These are phyloP conservation scores for Argyra leucocephala DNA, from an alignment of 2,888 invertebrate genomes.

Conservation along the genomic window DNA sequence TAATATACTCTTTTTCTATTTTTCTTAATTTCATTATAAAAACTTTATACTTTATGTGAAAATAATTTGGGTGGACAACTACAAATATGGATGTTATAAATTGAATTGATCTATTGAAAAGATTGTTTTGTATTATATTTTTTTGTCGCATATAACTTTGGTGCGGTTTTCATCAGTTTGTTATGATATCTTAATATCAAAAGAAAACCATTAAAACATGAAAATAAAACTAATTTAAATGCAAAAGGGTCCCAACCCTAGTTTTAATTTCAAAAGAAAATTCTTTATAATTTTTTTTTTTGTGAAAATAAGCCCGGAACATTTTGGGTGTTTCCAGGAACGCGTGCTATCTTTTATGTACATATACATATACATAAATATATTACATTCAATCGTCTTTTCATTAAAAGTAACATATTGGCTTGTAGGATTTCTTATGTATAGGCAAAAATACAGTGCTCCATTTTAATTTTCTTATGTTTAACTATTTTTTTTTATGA, in stretches of 20 bases:
- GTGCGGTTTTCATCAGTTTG: slow-evolving; percentile 3
- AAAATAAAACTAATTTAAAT: slow-evolving; percentile 3
- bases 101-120: neutral
- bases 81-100: neutral
- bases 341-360: neutral
- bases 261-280: neutral
- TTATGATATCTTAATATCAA: neutral
- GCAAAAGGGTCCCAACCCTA: slow-evolving; percentile 6
- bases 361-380: neutral
- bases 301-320: neutral
- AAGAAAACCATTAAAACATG: neutral
- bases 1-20: too few species aligned
- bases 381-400: neutral
- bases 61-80: neutral
- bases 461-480: too few species aligned
- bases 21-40: neutral
- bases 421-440: neutral
- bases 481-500: too few species aligned
- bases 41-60: neutral
- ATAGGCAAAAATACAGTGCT: too few species aligned
- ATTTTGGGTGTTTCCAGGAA: neutral
- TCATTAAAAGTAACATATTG: neutral
- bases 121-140: neutral
- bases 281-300: neutral
- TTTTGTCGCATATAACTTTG: neutral